phyloP scores from a whole-genome alignment of 2,888 invertebrate species.

The Linnaemya tessellans region DNA sequence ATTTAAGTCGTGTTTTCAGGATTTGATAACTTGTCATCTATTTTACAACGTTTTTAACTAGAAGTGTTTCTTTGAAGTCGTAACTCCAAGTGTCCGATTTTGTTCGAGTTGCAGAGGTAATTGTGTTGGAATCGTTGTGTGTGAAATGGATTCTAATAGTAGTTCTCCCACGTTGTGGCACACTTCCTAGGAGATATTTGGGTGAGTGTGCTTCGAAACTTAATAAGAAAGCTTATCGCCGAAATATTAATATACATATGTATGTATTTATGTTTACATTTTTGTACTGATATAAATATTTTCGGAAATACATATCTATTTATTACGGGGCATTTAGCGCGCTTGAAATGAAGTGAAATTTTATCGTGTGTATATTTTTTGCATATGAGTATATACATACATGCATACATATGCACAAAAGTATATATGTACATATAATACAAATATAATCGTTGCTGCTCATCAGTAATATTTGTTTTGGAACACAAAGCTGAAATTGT shows the following conservation, averaged over 20 bases:
- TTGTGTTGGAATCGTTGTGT: too few relatives aligned
- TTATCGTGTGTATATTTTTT: constrained; percentile 17
- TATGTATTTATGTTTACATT: not conserved
- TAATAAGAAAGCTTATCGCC: too few relatives aligned
- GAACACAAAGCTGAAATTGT: constrained; percentile 27
- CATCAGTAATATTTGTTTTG: constrained; percentile 32
- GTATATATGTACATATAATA: not conserved
- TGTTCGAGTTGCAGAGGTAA: too few relatives aligned
- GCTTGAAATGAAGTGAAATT: constrained; percentile 10
- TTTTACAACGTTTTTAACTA: too few relatives aligned
- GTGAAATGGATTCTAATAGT: too few relatives aligned
- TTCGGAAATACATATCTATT: not conserved
- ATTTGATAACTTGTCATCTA: too few relatives aligned
- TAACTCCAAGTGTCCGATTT: too few relatives aligned
- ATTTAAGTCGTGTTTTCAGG: too few relatives aligned
- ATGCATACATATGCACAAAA: not conserved
- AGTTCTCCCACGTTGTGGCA: too few relatives aligned
- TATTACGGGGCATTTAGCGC: not conserved
- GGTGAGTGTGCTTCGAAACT: too few relatives aligned
- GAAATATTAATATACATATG: not conserved
- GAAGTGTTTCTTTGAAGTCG: too few relatives aligned
- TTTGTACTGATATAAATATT: not conserved
- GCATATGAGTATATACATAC: not conserved
- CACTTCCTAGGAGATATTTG: too few relatives aligned
- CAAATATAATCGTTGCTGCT: constrained; percentile 25